phyloP scores from a whole-genome alignment of 2,888 invertebrate genomes.

The Mesopsocus fuscifrons region DNA sequence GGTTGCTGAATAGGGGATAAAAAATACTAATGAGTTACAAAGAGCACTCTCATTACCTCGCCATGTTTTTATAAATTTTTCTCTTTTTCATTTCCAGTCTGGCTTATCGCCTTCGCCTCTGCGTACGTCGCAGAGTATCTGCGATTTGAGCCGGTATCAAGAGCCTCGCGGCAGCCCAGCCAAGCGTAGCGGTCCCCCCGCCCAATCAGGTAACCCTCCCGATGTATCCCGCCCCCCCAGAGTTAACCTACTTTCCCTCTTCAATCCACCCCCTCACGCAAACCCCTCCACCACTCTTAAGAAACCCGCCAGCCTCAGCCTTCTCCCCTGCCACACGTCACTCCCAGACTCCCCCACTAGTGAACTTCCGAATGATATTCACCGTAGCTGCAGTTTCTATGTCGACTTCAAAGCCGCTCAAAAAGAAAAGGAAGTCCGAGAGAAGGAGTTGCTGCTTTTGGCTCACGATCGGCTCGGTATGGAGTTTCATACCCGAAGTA shows the following conservation, averaged over 20 bases:
- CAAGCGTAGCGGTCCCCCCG: conserved; percentile 19
- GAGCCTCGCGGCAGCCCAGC: conserved; percentile 24
- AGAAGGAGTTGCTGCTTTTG: conserved; percentile 6
- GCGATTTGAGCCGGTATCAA: conserved; percentile 56
- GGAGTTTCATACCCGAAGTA: conserved; percentile 13
- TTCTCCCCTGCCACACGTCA: conserved; percentile 32
- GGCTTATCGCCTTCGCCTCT: conserved; percentile 22
- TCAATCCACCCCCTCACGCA: conserved; percentile 14
- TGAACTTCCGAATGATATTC: conserved; percentile 25
- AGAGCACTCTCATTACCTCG: too few relatives aligned
- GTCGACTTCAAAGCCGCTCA: conserved; percentile 17
- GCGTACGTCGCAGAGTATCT: conserved; percentile 71
- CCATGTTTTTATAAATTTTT: too few relatives aligned
- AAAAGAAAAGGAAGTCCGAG: conserved; percentile 4
- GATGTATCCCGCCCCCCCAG: too few relatives aligned
- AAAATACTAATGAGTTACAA: too few relatives aligned
- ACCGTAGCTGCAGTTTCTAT: conserved; percentile 18
- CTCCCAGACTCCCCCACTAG: conserved; percentile 67
- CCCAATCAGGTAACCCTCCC: conserved; percentile 20
- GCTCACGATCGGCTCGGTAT: conserved; percentile 5
- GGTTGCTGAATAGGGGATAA: too few relatives aligned
- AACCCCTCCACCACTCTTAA: conserved; percentile 17
- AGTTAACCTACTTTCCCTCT: conserved; percentile 15
- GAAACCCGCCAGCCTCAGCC: conserved; percentile 33
- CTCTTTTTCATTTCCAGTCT: conserved; percentile 8